A percentile compares a stretch with the other conserved stretches of the same genome.
Evolutionary conservation across 2,888 invertebrate genomes (phyloP).

Genomic region (Halictus ligatus): DNA sequence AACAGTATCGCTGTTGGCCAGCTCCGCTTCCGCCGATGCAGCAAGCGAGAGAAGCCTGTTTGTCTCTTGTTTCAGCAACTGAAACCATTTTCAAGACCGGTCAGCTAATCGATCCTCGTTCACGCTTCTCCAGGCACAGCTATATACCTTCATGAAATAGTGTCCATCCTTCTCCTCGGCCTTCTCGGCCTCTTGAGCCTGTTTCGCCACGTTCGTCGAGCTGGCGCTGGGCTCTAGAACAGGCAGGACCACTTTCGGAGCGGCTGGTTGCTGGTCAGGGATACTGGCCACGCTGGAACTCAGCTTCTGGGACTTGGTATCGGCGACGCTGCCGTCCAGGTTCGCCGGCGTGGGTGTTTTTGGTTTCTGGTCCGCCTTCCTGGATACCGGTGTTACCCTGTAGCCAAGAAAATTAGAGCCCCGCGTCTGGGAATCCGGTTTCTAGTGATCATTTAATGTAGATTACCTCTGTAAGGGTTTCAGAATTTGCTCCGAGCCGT

Average conservation of each 20-base stretch:
- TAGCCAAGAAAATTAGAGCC: not conserved
- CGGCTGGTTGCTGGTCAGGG: conserved; percentile 84
- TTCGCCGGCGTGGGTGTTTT: conserved; percentile 43
- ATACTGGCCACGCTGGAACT: conserved; percentile 78
- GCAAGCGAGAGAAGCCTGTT: conserved; percentile 89
- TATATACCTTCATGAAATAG: conserved; percentile 88
- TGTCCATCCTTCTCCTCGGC: conserved; percentile 89
- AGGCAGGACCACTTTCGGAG: conserved; percentile 84
- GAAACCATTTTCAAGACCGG: conserved; percentile 45
- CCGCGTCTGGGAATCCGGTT: not conserved
- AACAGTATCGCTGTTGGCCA: conserved; percentile 84
- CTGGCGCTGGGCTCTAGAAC: conserved; percentile 79
- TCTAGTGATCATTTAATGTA: not conserved
- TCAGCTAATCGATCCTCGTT: not conserved
- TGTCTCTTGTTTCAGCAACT: conserved; percentile 90
- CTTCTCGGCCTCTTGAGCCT: conserved; percentile 73
- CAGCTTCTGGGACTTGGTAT: conserved; percentile 71
- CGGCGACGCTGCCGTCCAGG: conserved; percentile 47
- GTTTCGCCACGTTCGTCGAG: conserved; percentile 75
- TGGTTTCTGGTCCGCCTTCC: conserved; percentile 65
- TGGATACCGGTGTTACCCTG: conserved; percentile 61
- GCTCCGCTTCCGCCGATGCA: conserved; percentile 89
- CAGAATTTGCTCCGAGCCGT: conserved; percentile 82
- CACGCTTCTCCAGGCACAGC: not conserved
- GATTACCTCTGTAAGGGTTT: conserved; percentile 80